Percentiles rank a stretch among this genome's conserved stretches.
These are phyloP conservation scores for Trypoxylon attenuatum DNA, from an alignment of 2,888 invertebrate genomes.

Conservation along the genomic window DNA sequence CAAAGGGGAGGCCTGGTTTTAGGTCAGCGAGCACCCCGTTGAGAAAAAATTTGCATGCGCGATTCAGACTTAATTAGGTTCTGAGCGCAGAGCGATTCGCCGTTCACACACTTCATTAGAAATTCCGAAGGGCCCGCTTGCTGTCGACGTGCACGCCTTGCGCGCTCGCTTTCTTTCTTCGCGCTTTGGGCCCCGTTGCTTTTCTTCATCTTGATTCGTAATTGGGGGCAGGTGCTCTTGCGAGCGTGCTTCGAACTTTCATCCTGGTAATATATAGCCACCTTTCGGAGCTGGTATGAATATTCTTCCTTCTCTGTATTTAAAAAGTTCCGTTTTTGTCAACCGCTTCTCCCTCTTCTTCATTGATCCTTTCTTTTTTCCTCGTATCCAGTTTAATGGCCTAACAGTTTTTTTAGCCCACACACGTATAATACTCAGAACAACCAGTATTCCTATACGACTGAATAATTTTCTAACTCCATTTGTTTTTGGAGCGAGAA, in stretches of 20 bases:
- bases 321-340: too few relatives aligned
- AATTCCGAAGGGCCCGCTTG: conserved; percentile 63
- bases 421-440: too few relatives aligned
- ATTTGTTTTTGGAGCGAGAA: too few relatives aligned
- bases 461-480: too few relatives aligned
- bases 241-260: too few relatives aligned
- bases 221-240: conserved; percentile 21
- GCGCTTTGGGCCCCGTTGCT: conserved; percentile 15
- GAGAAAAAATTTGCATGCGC: conserved; percentile 70
- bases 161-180: conserved; percentile 34
- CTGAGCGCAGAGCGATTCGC: conserved; percentile 64
- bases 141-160: conserved; percentile 33
- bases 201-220: conserved; percentile 16
- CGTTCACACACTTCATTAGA: conserved; percentile 72
- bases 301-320: too few relatives aligned
- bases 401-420: too few relatives aligned
- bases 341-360: too few relatives aligned
- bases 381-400: too few relatives aligned
- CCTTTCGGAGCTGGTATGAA: too few relatives aligned
- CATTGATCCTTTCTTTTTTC: too few relatives aligned
- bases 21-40: conserved; percentile 59
- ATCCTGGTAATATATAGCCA: conserved; percentile 1
- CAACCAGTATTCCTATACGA: too few relatives aligned
- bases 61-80: conserved; percentile 70
- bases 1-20: conserved; percentile 35